A percentile compares a stretch with the other conserved stretches of the same genome.
Evolutionary conservation across 2,888 invertebrate genomes (phyloP).

Genomic region (Adelognathus sp.): DNA sequence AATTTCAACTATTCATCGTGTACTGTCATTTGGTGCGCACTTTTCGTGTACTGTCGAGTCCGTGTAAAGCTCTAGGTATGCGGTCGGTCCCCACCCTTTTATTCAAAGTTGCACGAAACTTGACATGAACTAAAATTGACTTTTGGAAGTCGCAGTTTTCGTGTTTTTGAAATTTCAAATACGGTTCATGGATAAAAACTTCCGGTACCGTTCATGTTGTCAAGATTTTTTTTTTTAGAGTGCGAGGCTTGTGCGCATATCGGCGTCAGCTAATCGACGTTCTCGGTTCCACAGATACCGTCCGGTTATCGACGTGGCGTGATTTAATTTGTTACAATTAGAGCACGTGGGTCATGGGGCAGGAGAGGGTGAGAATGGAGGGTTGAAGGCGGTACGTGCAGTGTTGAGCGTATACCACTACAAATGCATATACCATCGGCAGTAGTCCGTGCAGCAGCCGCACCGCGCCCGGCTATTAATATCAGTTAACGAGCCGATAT

Average conservation of each 20-base stretch:
- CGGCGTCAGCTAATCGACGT: slow-evolving; percentile 3
- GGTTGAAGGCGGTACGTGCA: slow-evolving; percentile 40
- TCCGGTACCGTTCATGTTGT: too few species aligned
- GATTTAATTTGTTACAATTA: slow-evolving; percentile 80
- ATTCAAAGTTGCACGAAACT: too few species aligned
- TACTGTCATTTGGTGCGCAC: too few species aligned
- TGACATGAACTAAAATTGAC: too few species aligned
- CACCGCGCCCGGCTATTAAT: slow-evolving; percentile 81
- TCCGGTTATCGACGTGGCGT: slow-evolving; percentile 69
- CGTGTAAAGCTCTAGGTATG: too few species aligned
- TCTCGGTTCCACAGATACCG: neutral
- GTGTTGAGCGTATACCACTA: slow-evolving; percentile 11
- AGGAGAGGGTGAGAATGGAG: slow-evolving; percentile 36
- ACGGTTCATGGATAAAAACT: too few species aligned
- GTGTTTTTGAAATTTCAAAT: too few species aligned
- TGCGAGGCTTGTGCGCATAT: neutral
- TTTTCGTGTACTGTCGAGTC: too few species aligned
- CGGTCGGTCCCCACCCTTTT: too few species aligned
- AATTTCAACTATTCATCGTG: too few species aligned
- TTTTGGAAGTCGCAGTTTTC: too few species aligned
- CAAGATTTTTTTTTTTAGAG: too few species aligned
- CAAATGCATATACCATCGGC: slow-evolving; percentile 13
- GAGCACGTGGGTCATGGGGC: slow-evolving; percentile 63
- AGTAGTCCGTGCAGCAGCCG: slow-evolving; percentile 50
- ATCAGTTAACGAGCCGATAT: slow-evolving; percentile 81